phyloP scores from a whole-genome alignment of 2,888 invertebrate species.

The Conchocele bisecta region DNA sequence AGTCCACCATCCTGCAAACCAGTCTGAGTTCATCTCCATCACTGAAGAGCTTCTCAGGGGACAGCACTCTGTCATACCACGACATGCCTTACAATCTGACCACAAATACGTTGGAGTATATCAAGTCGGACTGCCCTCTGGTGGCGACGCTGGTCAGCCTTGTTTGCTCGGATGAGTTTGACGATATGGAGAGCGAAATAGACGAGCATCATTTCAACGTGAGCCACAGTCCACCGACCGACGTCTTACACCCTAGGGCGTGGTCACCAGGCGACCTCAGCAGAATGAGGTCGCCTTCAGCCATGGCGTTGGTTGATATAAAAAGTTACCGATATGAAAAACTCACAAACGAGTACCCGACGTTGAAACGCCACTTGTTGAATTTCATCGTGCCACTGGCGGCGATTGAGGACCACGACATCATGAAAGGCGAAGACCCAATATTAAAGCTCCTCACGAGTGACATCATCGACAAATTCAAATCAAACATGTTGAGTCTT shows the following conservation, averaged over 20 bases:
- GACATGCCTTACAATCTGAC: conserved; percentile 67
- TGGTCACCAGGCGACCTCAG: neutral
- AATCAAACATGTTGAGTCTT: conserved; percentile 74
- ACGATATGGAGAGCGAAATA: conserved; percentile 71
- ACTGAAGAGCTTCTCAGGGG: conserved; percentile 13
- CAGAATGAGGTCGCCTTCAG: conserved; percentile 65
- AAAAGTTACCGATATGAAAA: conserved; percentile 78
- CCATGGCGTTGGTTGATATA: conserved; percentile 76
- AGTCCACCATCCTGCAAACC: conserved; percentile 2
- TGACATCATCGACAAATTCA: conserved; percentile 71
- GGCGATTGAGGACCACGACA: conserved; percentile 73
- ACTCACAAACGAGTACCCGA: conserved; percentile 73
- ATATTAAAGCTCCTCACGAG: conserved; percentile 76
- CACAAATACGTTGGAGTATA: conserved; percentile 76
- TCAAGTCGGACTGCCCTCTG: conserved; percentile 74
- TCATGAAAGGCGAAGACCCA: conserved; percentile 70
- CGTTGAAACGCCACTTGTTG: conserved; percentile 74
- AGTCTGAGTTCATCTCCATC: conserved; percentile 30
- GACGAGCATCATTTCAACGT: conserved; percentile 68
- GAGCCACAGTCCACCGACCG: conserved; percentile 32
- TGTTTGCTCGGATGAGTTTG: conserved; percentile 76
- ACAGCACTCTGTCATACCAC: conserved; percentile 17
- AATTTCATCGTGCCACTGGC: conserved; percentile 75
- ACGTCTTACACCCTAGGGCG: conserved; percentile 1
- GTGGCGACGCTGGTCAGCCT: conserved; percentile 79